These are phyloP conservation scores for Galleria mellonella DNA, from an alignment of 1,140 invertebrate species.

Conservation along the genomic window DNA sequence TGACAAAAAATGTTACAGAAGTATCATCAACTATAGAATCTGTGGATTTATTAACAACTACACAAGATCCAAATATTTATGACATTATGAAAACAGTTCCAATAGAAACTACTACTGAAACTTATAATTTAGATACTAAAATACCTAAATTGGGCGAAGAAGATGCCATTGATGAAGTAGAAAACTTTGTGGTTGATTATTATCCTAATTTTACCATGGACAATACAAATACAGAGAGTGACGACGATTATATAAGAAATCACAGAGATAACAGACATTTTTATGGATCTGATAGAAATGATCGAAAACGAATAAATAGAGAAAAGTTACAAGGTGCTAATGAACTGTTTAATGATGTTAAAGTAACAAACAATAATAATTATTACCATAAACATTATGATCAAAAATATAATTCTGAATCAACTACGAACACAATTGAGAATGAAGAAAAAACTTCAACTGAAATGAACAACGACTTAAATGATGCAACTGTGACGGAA, in stretches of 20 bases:
- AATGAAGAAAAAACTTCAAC: slow-evolving; percentile 4
- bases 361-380: too few relatives aligned
- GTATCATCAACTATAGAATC: background rate
- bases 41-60: background rate
- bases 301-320: too few relatives aligned
- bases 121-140: background rate
- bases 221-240: slow-evolving; percentile 25
- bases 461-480: slow-evolving; percentile 2
- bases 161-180: slow-evolving; percentile 14
- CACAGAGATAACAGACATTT: slow-evolving; percentile 32
- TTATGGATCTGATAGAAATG: slow-evolving; percentile 19
- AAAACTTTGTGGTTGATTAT: slow-evolving; percentile 39
- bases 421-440: background rate
- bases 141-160: slow-evolving; percentile 12
- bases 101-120: slow-evolving; percentile 4
- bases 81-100: background rate
- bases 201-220: slow-evolving; percentile 45
- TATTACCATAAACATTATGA: too few relatives aligned
- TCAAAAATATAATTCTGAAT: background rate
- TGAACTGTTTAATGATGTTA: too few relatives aligned
- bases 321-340: too few relatives aligned
- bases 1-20: slow-evolving; percentile 4
- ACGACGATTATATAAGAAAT: slow-evolving; percentile 27
- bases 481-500: slow-evolving; percentile 9
- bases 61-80: background rate